Conservation (phyloP, 2,888 invertebrate genomes). For the Julus scanicus region DNA sequence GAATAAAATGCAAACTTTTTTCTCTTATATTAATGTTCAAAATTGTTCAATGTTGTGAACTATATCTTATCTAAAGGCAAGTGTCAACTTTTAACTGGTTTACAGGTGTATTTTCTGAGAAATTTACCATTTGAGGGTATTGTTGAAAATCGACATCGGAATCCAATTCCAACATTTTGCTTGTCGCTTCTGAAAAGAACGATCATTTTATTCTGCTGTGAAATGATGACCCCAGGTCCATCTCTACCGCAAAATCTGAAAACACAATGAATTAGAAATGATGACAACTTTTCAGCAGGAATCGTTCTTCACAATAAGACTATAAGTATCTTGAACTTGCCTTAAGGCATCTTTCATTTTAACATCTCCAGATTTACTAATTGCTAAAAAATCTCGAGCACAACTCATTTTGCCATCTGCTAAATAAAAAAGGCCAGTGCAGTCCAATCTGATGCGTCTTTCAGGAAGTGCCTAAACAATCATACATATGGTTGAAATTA, state of each 20-base stretch:
- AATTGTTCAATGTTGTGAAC: too few relatives aligned
- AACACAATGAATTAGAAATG: not conserved
- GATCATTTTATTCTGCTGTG: conserved; percentile 1
- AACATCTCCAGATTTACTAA: conserved; percentile 48
- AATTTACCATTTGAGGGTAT: conserved; percentile 40
- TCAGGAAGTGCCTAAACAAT: conserved; percentile 9
- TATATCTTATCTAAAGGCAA: too few relatives aligned
- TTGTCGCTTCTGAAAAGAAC: conserved; percentile 50
- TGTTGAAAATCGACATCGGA: conserved; percentile 47
- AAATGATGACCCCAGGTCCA: conserved; percentile 49
- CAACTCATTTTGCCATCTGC: conserved; percentile 28
- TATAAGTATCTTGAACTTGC: conserved; percentile 14
- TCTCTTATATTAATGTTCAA: too few relatives aligned
- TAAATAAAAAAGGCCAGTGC: conserved; percentile 48
- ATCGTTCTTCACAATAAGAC: not conserved
- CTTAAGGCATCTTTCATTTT: conserved; percentile 19
- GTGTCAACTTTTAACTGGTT: too few relatives aligned
- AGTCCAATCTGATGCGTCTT: conserved; percentile 40
- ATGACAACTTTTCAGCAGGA: not conserved
- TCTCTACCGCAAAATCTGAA: conserved; percentile 50
- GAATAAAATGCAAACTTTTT: too few relatives aligned
- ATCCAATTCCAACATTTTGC: conserved; percentile 35
- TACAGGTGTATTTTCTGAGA: too few relatives aligned
- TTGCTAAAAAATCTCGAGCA: conserved; percentile 43
- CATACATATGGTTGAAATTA: not conserved